Evolutionary conservation across 2,888 invertebrate genomes (phyloP), one percentile per base, ranked within the genome.

Genomic region (Xylocampa areola): DNA sequence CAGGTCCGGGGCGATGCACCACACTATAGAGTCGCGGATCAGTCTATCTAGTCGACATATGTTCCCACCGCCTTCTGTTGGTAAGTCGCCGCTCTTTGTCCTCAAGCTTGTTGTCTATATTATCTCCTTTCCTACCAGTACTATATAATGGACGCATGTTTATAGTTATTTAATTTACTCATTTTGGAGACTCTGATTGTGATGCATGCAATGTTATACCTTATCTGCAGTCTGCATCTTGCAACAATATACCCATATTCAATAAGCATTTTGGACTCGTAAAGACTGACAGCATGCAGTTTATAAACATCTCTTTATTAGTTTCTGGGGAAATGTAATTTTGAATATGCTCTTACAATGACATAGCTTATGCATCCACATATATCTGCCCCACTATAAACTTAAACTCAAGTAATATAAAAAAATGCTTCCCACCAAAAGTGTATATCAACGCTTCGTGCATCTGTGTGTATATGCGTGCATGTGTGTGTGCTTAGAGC

Each of bases 1-100:
- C 67, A 77, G 92, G 1, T 92, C 92, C 0, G 92, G 92, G 0
- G 92, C 92, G 0, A 70, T 70, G 51, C 91, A 91, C 53, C 92
- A 91, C 68, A 77, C 81, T 4, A 77, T 87, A 0, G 89, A 88
- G 62, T 88, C 90, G 0, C 68, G 89, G 8, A 58, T 82, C 23
- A 89, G 88, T 50, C 65, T 86, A 13, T 67, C 79, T 25, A 71
- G 8, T 17, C 50, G 84, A 29, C 82, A 81, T 0, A 33, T 74
- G 7, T 84, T 81, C 29, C 90, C 92, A 0, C 91, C 91, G 4
- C 88, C 91, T 0, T 90, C 91, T 7, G 90, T 90, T 5, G 92
- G 92, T 92, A 29, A 80, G 84, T 70, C 4, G 3, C 4, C 7
- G 7, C 10, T 25, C 2, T 25, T 7, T 25, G 1, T 8, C 25